Evolutionary conservation across 1,140 invertebrate species (phyloP), one percentile per base, ranked within the genome.

Genomic region (Cryptotermes secundus): DNA sequence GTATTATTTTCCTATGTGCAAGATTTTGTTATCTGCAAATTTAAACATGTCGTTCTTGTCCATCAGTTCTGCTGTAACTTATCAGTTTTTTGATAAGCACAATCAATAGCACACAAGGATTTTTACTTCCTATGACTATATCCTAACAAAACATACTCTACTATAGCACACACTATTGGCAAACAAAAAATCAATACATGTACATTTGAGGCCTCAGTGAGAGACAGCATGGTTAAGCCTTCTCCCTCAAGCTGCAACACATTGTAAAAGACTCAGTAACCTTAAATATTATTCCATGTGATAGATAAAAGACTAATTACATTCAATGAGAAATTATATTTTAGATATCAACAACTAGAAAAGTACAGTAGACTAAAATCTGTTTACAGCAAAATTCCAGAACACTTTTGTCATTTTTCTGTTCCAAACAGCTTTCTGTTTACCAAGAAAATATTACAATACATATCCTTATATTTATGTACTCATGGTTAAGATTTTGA

Each of bases 181-280:
- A 31, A 72, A n/a, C 9, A 72, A 72, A 72, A 72, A 72, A 72
- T 72, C 59, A 72, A 72, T 72, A 72, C 59, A 72, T 26, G 59
- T n/a, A 72, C n/a, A 72, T 72, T 16, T 72, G 59, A 72, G 59
- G 59, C 59, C 26, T 72, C 4, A 72, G 26, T 9, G n/a, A 49
- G 59, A 72, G n/a, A 72, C 26, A 72, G 4, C 7, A 72, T 31
- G 10, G 14, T 49, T 49, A 49, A 49, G 45, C 16, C 12, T 49
- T 12, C 45, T 19, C 45, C 45, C 19, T 49, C 45, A 72, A 3
- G 59, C 31, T 72, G n/a, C 26, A 72, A 72, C 26, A n/a, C 14
- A 72, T 72, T 3, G 22, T 49, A 49, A 49, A 19, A 19, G 45
- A 49, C 45, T 49, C 16, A 49, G 16, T 49, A 3, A 49, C 45